These are phyloP conservation scores for Eulacestoma nigropectus DNA, from an alignment of 2,113 vertebrate genomes.

Conservation along the genomic window DNA sequence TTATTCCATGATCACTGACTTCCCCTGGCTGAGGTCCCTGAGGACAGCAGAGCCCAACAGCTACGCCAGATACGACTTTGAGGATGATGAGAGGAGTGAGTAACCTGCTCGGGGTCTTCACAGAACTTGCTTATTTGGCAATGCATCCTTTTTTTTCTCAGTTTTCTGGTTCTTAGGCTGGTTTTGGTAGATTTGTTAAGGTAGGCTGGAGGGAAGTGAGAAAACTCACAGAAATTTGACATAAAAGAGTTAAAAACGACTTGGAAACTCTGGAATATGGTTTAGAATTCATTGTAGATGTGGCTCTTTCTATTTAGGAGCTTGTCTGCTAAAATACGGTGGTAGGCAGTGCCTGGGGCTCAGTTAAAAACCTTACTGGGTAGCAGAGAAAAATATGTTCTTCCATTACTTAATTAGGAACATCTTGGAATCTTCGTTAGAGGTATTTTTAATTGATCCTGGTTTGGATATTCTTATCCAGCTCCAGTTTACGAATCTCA, in stretches of 20 bases:
- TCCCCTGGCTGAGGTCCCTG: conserved; percentile 93
- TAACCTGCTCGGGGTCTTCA: background rate
- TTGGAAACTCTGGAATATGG: background rate
- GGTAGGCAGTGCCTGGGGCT: background rate
- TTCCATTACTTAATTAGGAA: background rate
- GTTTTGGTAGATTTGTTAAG: background rate
- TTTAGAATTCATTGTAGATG: background rate
- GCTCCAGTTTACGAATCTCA: background rate
- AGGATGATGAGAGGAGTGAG: conserved; percentile 97
- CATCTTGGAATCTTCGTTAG: background rate
- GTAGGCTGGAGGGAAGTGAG: background rate
- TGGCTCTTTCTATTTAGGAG: background rate
- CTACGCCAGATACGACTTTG: conserved; percentile 95
- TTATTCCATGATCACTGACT: conserved; percentile 96
- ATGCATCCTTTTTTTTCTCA: background rate
- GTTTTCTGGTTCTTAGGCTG: background rate
- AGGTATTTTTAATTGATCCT: background rate
- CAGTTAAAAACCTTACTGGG: background rate
- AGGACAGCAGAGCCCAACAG: conserved; percentile 92
- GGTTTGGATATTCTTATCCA: background rate
- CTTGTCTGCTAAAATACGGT: background rate
- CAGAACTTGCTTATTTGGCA: background rate
- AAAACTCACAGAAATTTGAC: background rate
- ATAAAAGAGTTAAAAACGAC: background rate
- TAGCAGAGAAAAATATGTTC: background rate